Evolutionary conservation across 2,888 invertebrate genomes (phyloP).

Genomic region (Mesoligia furuncula): DNA sequence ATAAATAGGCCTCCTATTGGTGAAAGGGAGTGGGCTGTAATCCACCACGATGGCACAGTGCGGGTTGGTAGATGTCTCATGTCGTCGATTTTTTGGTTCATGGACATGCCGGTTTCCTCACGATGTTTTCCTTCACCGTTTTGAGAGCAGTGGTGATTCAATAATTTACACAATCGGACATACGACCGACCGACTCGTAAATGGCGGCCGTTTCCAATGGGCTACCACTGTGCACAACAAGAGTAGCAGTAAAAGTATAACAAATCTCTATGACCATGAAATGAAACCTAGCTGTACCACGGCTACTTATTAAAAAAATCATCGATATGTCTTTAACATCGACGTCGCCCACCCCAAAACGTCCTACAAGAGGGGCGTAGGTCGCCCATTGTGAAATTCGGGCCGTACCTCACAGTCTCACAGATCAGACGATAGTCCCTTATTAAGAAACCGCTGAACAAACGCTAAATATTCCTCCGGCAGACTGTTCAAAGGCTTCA

Average conservation of each 20-base stretch:
- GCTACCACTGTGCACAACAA: no score
- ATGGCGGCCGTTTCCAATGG: no score
- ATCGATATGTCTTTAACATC: conserved; percentile 41
- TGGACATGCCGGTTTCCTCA: no score
- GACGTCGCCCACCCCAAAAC: conserved; percentile 23
- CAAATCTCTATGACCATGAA: not conserved
- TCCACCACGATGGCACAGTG: no score
- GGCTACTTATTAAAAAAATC: not conserved
- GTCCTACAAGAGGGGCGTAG: conserved; percentile 73
- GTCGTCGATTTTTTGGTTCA: no score
- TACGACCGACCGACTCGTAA: no score
- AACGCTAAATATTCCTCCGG: conserved; percentile 57
- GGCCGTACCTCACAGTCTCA: conserved; percentile 67
- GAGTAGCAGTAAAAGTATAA: not conserved
- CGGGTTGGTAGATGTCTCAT: no score
- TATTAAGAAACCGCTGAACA: conserved; percentile 71
- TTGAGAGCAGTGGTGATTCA: no score
- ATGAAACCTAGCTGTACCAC: not conserved
- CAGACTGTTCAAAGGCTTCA: conserved; percentile 49
- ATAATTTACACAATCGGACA: no score
- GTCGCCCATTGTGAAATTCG: conserved; percentile 76
- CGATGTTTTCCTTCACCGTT: no score
- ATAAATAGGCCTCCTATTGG: no score
- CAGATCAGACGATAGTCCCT: conserved; percentile 70
- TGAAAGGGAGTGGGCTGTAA: no score